These are phyloP conservation scores for Limnodromus scolopaceus DNA, from an alignment of 2,797 vertebrate species.

Conservation along the genomic window DNA sequence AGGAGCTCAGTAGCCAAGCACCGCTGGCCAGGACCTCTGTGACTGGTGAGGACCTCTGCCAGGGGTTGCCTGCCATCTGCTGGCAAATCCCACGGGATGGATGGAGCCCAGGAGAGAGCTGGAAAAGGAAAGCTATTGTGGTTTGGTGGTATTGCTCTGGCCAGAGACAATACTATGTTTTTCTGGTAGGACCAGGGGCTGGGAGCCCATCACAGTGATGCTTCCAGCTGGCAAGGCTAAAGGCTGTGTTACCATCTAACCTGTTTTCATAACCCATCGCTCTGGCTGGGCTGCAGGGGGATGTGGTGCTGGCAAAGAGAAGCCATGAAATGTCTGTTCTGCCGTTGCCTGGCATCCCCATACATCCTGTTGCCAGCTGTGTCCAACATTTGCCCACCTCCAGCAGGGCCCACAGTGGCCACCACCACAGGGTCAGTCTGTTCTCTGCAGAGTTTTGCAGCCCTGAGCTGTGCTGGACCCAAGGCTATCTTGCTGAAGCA, in stretches of 20 bases:
- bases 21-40: not conserved
- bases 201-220: too few relatives aligned
- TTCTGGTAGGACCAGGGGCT: not conserved
- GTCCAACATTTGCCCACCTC: not conserved
- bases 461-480: not conserved
- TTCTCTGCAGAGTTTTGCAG: not conserved
- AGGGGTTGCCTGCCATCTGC: constrained; percentile 67
- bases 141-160: not conserved
- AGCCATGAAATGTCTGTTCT: not conserved
- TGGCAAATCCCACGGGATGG: constrained; percentile 19
- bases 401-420: not conserved
- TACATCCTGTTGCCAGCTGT: fast-evolving
- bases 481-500: not conserved
- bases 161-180: not conserved
- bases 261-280: not conserved
- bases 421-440: not conserved
- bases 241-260: not conserved
- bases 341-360: not conserved
- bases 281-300: not conserved
- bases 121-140: not conserved
- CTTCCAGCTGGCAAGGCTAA: not conserved
- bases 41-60: not conserved
- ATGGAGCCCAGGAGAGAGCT: not conserved
- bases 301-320: not conserved
- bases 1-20: not conserved